These are phyloP conservation scores for Platysternon megacephalum DNA, from an alignment of 2,113 vertebrate genomes.

Conservation along the genomic window DNA sequence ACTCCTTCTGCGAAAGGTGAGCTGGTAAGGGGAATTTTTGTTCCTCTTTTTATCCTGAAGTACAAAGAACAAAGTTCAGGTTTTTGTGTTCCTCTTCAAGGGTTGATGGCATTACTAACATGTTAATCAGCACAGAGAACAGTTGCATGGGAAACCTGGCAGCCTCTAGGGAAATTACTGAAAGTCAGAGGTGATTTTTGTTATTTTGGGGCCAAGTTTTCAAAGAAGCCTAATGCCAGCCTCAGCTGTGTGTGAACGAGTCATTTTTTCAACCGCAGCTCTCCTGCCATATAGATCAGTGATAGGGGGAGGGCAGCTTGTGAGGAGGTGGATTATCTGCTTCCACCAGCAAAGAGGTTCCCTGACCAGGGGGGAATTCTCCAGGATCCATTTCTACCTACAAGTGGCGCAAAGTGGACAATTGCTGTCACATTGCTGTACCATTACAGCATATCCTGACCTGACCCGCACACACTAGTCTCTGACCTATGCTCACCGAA, in stretches of 20 bases:
- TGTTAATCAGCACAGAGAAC: not conserved
- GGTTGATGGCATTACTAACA: not conserved
- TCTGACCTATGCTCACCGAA: too few species aligned
- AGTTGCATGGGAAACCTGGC: not conserved
- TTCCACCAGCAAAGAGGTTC: not conserved
- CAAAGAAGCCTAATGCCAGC: not conserved
- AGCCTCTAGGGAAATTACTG: not conserved
- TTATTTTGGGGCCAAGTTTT: not conserved
- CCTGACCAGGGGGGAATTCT: too few species aligned
- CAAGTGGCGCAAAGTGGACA: not conserved
- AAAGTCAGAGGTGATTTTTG: not conserved
- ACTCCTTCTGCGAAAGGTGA: not conserved
- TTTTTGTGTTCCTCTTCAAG: not conserved
- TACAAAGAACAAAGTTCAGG: not conserved
- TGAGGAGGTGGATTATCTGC: accelerated
- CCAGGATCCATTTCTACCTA: not conserved
- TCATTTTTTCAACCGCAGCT: not conserved
- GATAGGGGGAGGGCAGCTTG: not conserved
- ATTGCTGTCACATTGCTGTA: too few species aligned
- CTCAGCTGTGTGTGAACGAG: not conserved
- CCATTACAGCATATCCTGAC: too few species aligned
- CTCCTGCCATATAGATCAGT: not conserved
- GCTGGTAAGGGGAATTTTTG: not conserved
- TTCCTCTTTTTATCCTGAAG: not conserved
- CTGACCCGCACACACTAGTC: too few species aligned